These are phyloP conservation scores for Turritopsis dohrnii DNA, from an alignment of 30 jellyfish, hydroid and myxozoan species.

Conservation along the genomic window DNA sequence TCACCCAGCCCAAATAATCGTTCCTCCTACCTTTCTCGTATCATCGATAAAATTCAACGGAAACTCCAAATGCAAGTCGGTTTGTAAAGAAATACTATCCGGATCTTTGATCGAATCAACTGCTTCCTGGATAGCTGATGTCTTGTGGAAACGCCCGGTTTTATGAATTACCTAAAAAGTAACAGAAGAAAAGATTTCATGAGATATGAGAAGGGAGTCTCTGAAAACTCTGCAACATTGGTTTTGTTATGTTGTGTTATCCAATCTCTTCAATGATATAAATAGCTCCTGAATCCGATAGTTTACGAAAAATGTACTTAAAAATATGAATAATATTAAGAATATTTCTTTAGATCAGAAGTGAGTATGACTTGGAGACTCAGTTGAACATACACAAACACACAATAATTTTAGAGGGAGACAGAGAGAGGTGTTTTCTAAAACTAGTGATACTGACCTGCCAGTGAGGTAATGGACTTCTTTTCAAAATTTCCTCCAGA, in stretches of 20 bases:
- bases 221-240: too few relatives aligned
- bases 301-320: too few relatives aligned
- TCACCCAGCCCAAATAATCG: not conserved
- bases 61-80: constrained; percentile 64
- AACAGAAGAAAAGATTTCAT: not conserved
- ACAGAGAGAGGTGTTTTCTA: not conserved
- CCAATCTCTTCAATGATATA: too few relatives aligned
- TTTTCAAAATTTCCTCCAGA: constrained; percentile 25
- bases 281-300: too few relatives aligned
- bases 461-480: constrained; percentile 54
- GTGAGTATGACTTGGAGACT: too few relatives aligned
- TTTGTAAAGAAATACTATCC: constrained; percentile 52
- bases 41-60: constrained; percentile 67
- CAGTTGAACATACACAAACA: too few relatives aligned
- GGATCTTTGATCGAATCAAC: constrained; percentile 48
- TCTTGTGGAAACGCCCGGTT: constrained; percentile 59
- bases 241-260: too few relatives aligned
- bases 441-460: constrained; percentile 27
- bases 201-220: too few relatives aligned
- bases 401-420: not conserved
- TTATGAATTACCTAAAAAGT: constrained; percentile 34
- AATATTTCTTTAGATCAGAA: too few relatives aligned
- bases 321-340: too few relatives aligned
- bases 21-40: constrained; percentile 48
- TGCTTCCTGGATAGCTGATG: constrained; percentile 74